Evolutionary conservation across 2,797 vertebrate genomes (phyloP), one percentile per base, ranked within the genome.

Genomic region (Calcarius lapponicus): DNA sequence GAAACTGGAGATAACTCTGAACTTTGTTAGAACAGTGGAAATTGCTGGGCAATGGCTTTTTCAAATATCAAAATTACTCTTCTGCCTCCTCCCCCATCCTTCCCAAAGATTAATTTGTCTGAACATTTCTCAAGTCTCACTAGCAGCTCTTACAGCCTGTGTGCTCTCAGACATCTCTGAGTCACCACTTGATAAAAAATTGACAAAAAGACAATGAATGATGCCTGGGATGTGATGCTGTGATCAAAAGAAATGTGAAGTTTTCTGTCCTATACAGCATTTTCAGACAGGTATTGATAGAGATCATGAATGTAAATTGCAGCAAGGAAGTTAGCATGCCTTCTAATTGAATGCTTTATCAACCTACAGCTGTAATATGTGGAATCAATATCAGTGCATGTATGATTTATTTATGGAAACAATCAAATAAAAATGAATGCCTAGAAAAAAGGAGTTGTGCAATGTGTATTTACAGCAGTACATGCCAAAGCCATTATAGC

Each of bases 321-420:
- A 78, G 21, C 38, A 43, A 42, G 66, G 70, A 86, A 83, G 45
- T 53, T 83, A 71, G 11, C 26, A 16, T 83, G 36, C 25, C 31
- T 91, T 81, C 43, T 88, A 65, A 57, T 75, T 50, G 69, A 91
- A 79, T 57, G 21, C 21, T 85, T 53, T 89, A 60, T 92, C 79
- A 92, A 50, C 24, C 31, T 78, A 25, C 24, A 74, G 50, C 22
- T 90, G 42, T 93, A 90, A 62, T 86, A 65, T 20, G 32, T 58
- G 21, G 32, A 88, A 80, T 95, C 79, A 34, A 19, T 93, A 80
- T 64, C 42, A 48, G 50, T 74, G 42, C 78, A 43, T 79, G 45
- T 93, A 34, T 78, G 74, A 87, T 79, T 92, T 95, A 80, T 91
- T 95, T 92, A 78, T 87, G 66, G 67, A 90, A 84, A 66, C 73